Base-by-base conservation (phyloP, 2,888 invertebrate species). In the Theretra japonica region DNA sequence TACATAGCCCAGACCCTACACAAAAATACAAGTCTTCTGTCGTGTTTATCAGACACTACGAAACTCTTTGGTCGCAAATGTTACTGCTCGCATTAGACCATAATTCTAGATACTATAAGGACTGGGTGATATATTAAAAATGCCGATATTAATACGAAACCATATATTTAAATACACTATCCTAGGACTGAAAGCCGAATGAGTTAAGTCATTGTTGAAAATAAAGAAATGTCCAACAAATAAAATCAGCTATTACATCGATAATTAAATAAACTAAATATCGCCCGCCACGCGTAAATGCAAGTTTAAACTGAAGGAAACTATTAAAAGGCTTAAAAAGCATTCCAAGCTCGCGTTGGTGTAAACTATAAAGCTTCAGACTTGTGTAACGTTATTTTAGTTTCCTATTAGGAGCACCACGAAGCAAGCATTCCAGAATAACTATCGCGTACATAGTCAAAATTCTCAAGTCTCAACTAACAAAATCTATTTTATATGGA, bases 251-350 rank as follows among this genome's bases (percentile, higher is more conserved):
- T n/a, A n/a, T n/a, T n/a, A 5, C 50, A 19, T 4, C 50, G 6
- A 17, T 53, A 5, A n/a, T n/a, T n/a, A 6, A n/a, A 53, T 53
- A 53, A 4, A 53, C 19, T n/a, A 6, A n/a, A 5, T n/a, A n/a
- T 53, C 5, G 7, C 19, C 53, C 53, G 15, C 53, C n/a, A 1
- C 5, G 4, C 53, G 5, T n/a, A 53, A 15, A 53, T n/a, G 53
- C n/a, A 53, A 53, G n/a, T n/a, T 53, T 53, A 53, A n/a, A 53
- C n/a, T 53, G n/a, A 19, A 53, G 53, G 5, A n/a, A 53, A 53
- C 53, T 53, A n/a, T 53, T 53, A 53, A 53, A 53, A 53, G 53
- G 53, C 53, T 53, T 53, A 53, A n/a, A 53, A 53, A 53, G 53
- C 53, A 53, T 53, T 53, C n/a, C 53, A 2, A 53, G 2, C 53